These are phyloP conservation scores for Cryptotis parvus DNA, from an alignment of 2,113 vertebrate species.

Conservation along the genomic window DNA sequence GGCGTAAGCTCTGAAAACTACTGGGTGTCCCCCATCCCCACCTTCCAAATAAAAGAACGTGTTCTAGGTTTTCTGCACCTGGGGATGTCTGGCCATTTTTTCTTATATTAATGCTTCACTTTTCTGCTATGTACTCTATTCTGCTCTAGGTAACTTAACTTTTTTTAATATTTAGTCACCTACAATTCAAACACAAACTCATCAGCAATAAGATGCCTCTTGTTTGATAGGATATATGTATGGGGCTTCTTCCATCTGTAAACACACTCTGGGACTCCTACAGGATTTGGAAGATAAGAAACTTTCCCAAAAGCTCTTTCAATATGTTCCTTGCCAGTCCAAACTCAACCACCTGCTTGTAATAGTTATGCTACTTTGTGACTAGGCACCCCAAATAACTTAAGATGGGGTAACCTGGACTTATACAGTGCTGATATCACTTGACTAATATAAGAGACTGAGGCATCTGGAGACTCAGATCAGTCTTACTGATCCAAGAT, in stretches of 20 bases:
- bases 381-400: neutral
- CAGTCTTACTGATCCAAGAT: neutral
- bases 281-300: neutral
- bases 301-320: neutral
- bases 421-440: neutral
- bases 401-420: neutral
- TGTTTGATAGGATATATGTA: neutral
- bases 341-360: neutral
- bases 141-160: neutral
- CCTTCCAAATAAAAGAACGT: neutral
- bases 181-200: neutral
- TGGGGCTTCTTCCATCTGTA: neutral
- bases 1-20: too few species aligned
- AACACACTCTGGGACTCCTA: too few species aligned
- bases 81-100: neutral
- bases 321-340: neutral
- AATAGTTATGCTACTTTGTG: neutral
- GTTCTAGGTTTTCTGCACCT: neutral
- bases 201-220: neutral
- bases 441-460: neutral
- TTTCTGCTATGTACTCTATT: neutral
- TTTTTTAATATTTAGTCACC: neutral
- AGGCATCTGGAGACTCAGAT: neutral
- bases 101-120: neutral
- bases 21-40: too few species aligned